These are phyloP conservation scores for Drosophila pseudoananassae DNA, from an alignment of 1,140 invertebrate species.

Conservation along the genomic window DNA sequence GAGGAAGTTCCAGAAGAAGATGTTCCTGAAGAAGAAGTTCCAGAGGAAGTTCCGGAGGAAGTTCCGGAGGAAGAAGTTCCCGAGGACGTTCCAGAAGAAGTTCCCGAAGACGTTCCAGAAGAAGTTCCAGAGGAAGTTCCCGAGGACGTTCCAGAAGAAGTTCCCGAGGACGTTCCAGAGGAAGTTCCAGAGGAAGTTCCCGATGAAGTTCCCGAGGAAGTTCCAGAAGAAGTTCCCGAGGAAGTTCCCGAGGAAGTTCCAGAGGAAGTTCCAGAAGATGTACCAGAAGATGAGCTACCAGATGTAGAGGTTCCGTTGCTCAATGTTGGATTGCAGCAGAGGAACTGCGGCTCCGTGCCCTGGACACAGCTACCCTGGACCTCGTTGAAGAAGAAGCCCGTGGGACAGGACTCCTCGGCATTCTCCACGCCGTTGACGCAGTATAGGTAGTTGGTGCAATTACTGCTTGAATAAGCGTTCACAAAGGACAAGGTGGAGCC, in stretches of 20 bases:
- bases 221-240: neutral
- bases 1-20: neutral
- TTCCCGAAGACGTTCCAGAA: neutral
- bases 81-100: neutral
- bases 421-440: constrained; percentile 46
- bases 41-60: neutral
- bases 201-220: neutral
- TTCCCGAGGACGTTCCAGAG: neutral
- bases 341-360: constrained; percentile 24
- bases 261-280: neutral
- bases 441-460: constrained; percentile 46
- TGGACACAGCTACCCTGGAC: constrained; percentile 3
- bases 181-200: constrained; percentile 1
- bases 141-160: neutral
- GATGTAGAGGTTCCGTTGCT: constrained; percentile 12
- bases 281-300: neutral
- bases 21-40: neutral
- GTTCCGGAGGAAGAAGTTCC: neutral
- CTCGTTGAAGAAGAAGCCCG: constrained; percentile 47
- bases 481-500: constrained; percentile 49
- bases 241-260: neutral
- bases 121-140: neutral
- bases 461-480: constrained; percentile 42
- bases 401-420: constrained; percentile 25
- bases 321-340: constrained; percentile 29